phyloP scores from a whole-genome alignment of 2,888 invertebrate species.

The Melangyna quadrimaculata region DNA sequence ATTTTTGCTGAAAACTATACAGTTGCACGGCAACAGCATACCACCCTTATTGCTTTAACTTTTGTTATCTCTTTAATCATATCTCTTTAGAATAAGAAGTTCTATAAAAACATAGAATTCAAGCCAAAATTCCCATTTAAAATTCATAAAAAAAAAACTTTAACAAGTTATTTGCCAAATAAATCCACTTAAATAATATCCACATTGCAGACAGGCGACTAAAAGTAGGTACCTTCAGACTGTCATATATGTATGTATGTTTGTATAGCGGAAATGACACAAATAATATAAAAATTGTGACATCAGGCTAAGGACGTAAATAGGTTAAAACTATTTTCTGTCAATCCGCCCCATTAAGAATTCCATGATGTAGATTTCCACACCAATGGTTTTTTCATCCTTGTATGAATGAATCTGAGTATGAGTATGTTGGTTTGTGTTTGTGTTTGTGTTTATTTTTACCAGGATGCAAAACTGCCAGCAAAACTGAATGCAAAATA shows the following conservation, averaged over 20 bases:
- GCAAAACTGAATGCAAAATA: neutral
- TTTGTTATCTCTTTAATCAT: too few relatives aligned
- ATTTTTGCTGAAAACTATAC: too few relatives aligned
- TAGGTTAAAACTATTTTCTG: slow-evolving; percentile 71
- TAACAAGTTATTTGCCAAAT: neutral
- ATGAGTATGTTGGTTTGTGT: neutral
- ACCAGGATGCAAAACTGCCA: slow-evolving; percentile 17
- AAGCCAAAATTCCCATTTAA: neutral
- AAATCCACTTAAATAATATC: neutral
- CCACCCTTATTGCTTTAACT: too few relatives aligned
- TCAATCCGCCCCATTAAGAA: slow-evolving; percentile 62
- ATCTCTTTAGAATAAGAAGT: too few relatives aligned
- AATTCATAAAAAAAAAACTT: neutral
- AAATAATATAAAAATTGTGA: slow-evolving; percentile 68
- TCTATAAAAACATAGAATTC: too few relatives aligned
- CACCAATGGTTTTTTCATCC: slow-evolving; percentile 32
- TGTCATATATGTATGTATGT: too few relatives aligned
- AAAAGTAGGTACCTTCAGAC: neutral
- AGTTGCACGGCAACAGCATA: too few relatives aligned
- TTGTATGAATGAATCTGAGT: neutral
- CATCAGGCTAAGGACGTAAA: slow-evolving; percentile 67
- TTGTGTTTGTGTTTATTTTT: slow-evolving; percentile 21
- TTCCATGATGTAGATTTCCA: slow-evolving; percentile 57
- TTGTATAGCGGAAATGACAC: slow-evolving; percentile 65
- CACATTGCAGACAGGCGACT: neutral